phyloP scores from a whole-genome alignment of 2,888 invertebrate genomes.

The Diarsia dahlii region DNA sequence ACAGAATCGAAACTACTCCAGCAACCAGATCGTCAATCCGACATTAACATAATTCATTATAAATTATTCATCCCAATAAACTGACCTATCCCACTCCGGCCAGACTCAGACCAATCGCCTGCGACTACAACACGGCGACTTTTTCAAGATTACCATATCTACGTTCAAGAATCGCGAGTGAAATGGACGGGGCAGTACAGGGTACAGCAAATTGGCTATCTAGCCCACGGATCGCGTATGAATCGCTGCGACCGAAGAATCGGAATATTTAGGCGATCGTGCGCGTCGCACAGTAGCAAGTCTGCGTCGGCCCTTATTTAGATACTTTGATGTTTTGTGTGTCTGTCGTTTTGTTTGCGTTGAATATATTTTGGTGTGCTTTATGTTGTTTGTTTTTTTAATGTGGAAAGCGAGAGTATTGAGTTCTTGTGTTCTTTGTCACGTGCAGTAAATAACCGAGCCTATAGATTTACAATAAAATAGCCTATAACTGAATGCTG shows the following conservation, averaged over 20 bases:
- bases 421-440: neutral
- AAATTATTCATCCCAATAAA: slow-evolving; percentile 75
- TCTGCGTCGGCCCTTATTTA: slow-evolving; percentile 80
- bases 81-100: slow-evolving; percentile 76
- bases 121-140: slow-evolving; percentile 70
- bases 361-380: slow-evolving; percentile 57
- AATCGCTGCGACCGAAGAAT: slow-evolving; percentile 71
- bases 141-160: slow-evolving; percentile 87
- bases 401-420: slow-evolving; percentile 38
- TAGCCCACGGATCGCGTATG: slow-evolving; percentile 84
- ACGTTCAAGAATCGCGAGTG: slow-evolving; percentile 77
- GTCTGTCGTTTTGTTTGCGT: slow-evolving; percentile 54
- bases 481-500: neutral
- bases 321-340: slow-evolving; percentile 69
- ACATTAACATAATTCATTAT: slow-evolving; percentile 77
- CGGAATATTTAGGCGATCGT: slow-evolving; percentile 83
- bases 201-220: slow-evolving; percentile 85
- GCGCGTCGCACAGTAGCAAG: slow-evolving; percentile 74
- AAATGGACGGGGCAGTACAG: slow-evolving; percentile 60
- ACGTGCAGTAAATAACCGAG: neutral
- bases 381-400: slow-evolving; percentile 58
- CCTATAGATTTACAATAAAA: neutral
- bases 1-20: slow-evolving; percentile 51
- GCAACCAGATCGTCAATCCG: slow-evolving; percentile 66
- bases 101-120: slow-evolving; percentile 65